Conservation (phyloP, 1,140 invertebrate species). For the Phymastichus coffea region DNA sequence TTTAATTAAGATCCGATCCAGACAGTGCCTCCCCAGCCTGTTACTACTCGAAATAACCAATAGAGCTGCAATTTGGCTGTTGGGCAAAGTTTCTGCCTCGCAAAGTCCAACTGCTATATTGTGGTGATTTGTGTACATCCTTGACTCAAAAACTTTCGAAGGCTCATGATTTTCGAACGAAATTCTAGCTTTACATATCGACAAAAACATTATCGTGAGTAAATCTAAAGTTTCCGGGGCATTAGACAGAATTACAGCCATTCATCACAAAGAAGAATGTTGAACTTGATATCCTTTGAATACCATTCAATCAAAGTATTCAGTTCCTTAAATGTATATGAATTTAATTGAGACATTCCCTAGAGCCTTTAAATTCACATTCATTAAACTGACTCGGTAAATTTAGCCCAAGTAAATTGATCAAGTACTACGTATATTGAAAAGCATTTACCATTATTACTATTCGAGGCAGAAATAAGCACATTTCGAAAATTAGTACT, state of each 20-base stretch:
- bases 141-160: constrained; percentile 4
- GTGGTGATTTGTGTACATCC: constrained; percentile 2
- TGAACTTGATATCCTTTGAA: background rate
- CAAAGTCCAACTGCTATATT: constrained; percentile 9
- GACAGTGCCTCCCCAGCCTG: background rate
- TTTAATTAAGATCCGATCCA: constrained; percentile 6
- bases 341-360: too few species aligned
- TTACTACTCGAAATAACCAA: constrained; percentile 6
- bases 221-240: background rate
- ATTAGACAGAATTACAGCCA: background rate
- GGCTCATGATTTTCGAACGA: constrained; percentile 1
- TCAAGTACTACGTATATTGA: too few species aligned
- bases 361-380: too few species aligned
- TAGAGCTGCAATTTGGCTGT: constrained; percentile 14
- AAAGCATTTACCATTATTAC: too few species aligned
- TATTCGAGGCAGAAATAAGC: constrained; percentile 16
- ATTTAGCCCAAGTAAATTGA: too few species aligned
- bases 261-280: background rate
- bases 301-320: too few species aligned
- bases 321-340: too few species aligned
- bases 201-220: constrained; percentile 1
- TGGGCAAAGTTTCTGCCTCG: constrained; percentile 22
- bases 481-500: background rate
- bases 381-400: too few species aligned
- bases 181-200: background rate